Conservation (phyloP, 2,113 vertebrate species). For the Salvator merianae region DNA sequence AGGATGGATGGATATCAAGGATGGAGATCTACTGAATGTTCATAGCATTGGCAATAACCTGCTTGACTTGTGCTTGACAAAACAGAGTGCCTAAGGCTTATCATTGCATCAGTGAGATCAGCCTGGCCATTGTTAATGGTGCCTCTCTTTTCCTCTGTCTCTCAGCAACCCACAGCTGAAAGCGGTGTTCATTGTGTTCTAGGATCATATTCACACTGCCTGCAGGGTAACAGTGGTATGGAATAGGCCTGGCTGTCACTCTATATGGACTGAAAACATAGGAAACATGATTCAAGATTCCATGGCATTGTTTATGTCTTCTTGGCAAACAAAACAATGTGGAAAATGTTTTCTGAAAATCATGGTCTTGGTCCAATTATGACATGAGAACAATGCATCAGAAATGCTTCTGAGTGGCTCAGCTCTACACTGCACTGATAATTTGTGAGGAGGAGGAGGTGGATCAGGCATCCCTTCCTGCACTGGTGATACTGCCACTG, state of each 20-base stretch:
- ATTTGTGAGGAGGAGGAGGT: neutral
- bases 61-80: no score
- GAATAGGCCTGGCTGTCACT: neutral
- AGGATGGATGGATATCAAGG: no score
- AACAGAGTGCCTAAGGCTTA: no score
- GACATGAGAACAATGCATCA: neutral
- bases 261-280: neutral
- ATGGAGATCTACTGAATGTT: no score
- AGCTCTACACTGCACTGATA: neutral
- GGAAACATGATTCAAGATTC: neutral
- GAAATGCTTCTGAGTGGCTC: neutral
- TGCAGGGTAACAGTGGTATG: neutral
- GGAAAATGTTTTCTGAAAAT: neutral
- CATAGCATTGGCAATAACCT: no score
- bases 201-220: neutral
- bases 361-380: neutral
- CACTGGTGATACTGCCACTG: neutral
- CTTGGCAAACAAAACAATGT: neutral
- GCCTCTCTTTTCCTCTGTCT: neutral
- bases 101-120: no score
- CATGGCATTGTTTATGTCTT: no score
- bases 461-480: neutral
- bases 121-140: no score
- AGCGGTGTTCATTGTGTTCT: neutral
- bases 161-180: neutral